Conservation (phyloP, 2,113 vertebrate genomes). For the Spermophilus dauricus region DNA sequence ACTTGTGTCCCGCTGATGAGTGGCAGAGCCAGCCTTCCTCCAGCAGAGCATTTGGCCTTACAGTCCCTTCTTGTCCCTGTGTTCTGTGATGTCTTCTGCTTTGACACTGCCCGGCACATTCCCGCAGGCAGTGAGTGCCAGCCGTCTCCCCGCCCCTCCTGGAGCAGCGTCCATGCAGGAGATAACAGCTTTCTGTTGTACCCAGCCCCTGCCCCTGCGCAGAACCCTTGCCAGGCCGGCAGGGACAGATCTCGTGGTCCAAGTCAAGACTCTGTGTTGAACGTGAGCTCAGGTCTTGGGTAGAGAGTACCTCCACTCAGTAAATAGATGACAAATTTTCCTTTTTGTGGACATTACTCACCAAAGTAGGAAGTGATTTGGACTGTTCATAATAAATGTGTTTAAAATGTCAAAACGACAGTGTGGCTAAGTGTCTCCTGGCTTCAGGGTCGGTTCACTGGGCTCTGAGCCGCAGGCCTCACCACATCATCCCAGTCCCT, state of each 20-base stretch:
- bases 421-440: neutral
- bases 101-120: fast-evolving
- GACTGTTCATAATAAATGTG: conserved; percentile 51
- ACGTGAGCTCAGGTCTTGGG: too few relatives aligned
- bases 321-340: neutral
- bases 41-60: neutral
- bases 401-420: conserved; percentile 30
- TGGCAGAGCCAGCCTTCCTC: neutral
- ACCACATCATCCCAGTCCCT: neutral
- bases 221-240: too few relatives aligned
- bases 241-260: too few relatives aligned
- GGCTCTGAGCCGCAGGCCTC: neutral
- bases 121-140: fast-evolving
- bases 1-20: neutral
- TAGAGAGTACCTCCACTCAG: neutral
- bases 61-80: neutral
- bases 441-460: neutral
- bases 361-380: conserved; percentile 30
- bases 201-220: neutral
- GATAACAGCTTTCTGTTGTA: neutral
- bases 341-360: neutral
- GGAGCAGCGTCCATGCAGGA: neutral
- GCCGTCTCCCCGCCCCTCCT: neutral
- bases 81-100: neutral
- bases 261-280: too few relatives aligned